Base-by-base conservation (phyloP, 92 coral and sea anemone species). In the Epizoanthus illoricatus region DNA sequence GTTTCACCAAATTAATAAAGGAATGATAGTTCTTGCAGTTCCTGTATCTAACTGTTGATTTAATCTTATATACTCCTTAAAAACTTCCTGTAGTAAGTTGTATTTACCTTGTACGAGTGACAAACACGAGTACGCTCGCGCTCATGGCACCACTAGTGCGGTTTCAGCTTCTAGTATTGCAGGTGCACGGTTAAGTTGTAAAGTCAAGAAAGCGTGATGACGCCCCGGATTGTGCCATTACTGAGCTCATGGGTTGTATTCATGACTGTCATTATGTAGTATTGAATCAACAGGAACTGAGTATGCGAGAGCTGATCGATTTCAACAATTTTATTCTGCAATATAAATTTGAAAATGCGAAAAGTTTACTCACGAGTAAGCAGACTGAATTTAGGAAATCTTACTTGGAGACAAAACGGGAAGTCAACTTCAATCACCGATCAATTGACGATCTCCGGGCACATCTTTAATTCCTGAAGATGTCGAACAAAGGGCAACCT, bases 391-490 rank as follows among this genome's bases (percentile, higher is more conserved):
- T 60, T 60, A 20, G 23, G 8, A 60, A 60, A 5, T 3, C 21
- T 20, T 17, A 20, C 23, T 60, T 47, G 11, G 65, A 17, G 65
- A 16, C 21, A 4, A 60, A 60, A 5, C 23, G 21, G 65, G 19
- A 20, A 60, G 65, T 60, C 65, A 8, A 60, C 21, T 60, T 60
- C 12, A 5, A 60, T 6, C 9, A 17, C 8, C 23, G 16, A 60
- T 20, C 65, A 60, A 60, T 60, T 15, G 65, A 17, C 7, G 65
- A 60, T 16, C 21, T 17, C 8, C n/a, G n/a, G 65, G 19, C 65
- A 60, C 8, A 16, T 60, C 23, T 60, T 60, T 60, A 60, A 60
- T 60, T 60, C 65, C 65, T 60, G 65, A 60, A 60, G 65, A 60
- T 60, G 65, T 60, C 8, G 65, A 60, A 60, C 20, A 60, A 60